Evolutionary conservation across 2,113 vertebrate species (phyloP), one percentile per base, ranked within the genome.

Genomic region (Piprites chloris): DNA sequence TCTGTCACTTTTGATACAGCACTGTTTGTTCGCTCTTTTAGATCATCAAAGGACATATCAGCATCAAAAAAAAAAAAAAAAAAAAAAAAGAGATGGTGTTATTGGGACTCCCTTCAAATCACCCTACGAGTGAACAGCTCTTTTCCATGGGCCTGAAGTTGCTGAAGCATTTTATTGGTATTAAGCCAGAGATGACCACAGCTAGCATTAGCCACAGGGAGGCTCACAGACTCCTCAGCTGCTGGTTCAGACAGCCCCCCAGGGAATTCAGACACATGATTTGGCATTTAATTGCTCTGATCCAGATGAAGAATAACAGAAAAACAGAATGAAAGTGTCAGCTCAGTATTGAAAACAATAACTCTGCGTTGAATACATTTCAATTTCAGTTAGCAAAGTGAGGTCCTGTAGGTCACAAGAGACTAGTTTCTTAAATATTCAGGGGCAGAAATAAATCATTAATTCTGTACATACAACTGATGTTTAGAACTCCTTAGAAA

Each of bases 1-100:
- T 91, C 77, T 92, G 84, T 56, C 73, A 66, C 61, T 89, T 94
- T 44, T 81, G 76, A 74, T 84, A 77, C 46, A 77, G 69, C 46
- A 59, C 72, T 90, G 55, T 83, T 94, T 81, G 66, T 72, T 96
- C 79, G 41, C 35, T 81, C 50, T 80, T 69, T 59, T 49, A 93
- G 79, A 93, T 66, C 77, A 87, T 44, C 82, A 83, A 74, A 35
- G 61, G 79, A 56, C 17, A 41, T n/a, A 85, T 6, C 35, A 47
- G 77, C 56, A 82, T 28, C 1, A 9, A 37, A 14, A 2, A 0
- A 4, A 1, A 14, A 18, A 14, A 27, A 23, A 52, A 33, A 52
- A 24, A 27, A 17, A 59, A 26, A 35, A 15, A 19, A 53, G 32
- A 80, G 20, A 78, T 39, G 0, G 30, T 55, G 37, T 83, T 93